These are phyloP conservation scores for Balaenoptera acutorostrata DNA, from an alignment of 2,113 vertebrate genomes.

Conservation along the genomic window DNA sequence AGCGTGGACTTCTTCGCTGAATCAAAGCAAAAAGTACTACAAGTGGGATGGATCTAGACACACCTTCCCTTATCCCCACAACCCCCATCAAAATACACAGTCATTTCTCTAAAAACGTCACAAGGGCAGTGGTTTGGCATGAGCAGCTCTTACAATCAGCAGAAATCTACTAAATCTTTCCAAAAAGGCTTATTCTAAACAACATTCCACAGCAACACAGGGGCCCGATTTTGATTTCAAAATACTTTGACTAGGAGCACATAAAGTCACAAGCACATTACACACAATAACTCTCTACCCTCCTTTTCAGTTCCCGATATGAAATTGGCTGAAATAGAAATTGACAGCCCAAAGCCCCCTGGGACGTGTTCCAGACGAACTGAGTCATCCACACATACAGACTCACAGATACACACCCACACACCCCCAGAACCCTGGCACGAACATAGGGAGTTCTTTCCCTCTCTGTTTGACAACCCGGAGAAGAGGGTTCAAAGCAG, in stretches of 20 bases:
- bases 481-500: conserved; percentile 62
- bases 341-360: conserved; percentile 77
- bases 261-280: conserved; percentile 78
- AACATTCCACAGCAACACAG: conserved; percentile 58
- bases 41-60: not conserved
- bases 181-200: conserved; percentile 67
- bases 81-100: conserved; percentile 72
- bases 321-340: conserved; percentile 80
- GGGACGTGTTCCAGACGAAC: conserved; percentile 78
- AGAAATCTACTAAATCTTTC: conserved; percentile 70
- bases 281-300: conserved; percentile 76
- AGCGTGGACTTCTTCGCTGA: not conserved
- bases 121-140: conserved; percentile 50
- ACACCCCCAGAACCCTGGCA: not conserved
- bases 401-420: not conserved
- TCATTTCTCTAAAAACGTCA: conserved; percentile 80
- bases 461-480: conserved; percentile 65
- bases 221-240: conserved; percentile 77
- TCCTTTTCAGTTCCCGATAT: conserved; percentile 69
- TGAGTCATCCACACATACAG: conserved; percentile 52
- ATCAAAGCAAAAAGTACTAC: conserved; percentile 17
- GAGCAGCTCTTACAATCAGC: conserved; percentile 57
- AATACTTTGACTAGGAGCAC: conserved; percentile 79
- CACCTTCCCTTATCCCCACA: conserved; percentile 58
- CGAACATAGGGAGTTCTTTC: conserved; percentile 17